Evolutionary conservation across 1,140 invertebrate species (phyloP).

Genomic region (Atta texana): DNA sequence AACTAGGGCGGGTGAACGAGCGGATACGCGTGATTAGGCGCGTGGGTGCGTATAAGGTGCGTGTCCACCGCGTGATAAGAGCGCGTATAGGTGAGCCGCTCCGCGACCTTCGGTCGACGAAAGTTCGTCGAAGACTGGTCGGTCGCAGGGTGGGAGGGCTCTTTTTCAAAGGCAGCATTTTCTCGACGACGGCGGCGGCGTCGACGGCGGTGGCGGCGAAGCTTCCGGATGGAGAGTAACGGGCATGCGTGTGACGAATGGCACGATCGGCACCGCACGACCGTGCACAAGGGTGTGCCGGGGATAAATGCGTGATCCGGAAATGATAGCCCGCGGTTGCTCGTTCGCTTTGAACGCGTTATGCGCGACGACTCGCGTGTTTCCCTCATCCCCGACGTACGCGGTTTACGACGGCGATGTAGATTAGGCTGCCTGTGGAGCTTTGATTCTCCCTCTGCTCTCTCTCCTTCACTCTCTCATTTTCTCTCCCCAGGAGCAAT

Average conservation of each 20-base stretch:
- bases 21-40: background rate
- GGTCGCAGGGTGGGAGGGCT: conserved; percentile 61
- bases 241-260: conserved; percentile 72
- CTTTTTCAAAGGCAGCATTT: conserved; percentile 73
- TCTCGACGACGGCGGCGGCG: conserved; percentile 54
- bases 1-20: background rate
- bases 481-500: conserved; percentile 20
- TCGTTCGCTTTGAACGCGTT: conserved; percentile 37
- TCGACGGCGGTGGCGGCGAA: conserved; percentile 56
- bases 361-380: conserved; percentile 2
- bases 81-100: background rate
- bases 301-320: conserved; percentile 43
- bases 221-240: conserved; percentile 74
- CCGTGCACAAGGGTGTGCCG: conserved; percentile 70
- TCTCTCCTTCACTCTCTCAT: background rate
- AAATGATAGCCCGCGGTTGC: conserved; percentile 40
- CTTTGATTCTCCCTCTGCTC: conserved; percentile 22
- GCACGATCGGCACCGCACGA: conserved; percentile 60
- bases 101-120: conserved; percentile 64
- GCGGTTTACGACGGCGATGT: conserved; percentile 37
- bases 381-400: background rate
- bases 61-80: conserved; percentile 46
- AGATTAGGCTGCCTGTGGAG: conserved; percentile 19
- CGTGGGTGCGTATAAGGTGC: background rate
- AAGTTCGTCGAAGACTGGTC: conserved; percentile 73